Evolutionary conservation across 2,888 invertebrate genomes (phyloP).

Genomic region (Vandiemenella viatica): DNA sequence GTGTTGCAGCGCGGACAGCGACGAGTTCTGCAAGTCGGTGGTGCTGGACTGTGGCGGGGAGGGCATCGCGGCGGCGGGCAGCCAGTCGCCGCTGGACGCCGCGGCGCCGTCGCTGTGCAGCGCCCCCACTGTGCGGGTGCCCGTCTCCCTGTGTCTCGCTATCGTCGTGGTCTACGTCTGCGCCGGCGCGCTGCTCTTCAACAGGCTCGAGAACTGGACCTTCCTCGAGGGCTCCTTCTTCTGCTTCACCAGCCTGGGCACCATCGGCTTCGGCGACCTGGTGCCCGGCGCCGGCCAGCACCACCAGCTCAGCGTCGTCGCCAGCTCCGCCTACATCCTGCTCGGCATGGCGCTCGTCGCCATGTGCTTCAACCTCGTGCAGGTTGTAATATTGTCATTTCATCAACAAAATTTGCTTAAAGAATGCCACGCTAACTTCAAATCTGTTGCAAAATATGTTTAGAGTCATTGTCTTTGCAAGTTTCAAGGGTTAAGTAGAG

Average conservation of each 20-base stretch:
- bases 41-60: slow-evolving; percentile 28
- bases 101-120: slow-evolving; percentile 18
- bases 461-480: no score
- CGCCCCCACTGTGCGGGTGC: slow-evolving; percentile 58
- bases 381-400: no score
- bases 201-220: slow-evolving; percentile 81
- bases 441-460: no score
- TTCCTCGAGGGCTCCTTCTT: slow-evolving; percentile 63
- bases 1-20: slow-evolving; percentile 6
- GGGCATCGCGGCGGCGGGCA: slow-evolving; percentile 24
- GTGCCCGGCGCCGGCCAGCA: slow-evolving; percentile 43
- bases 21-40: slow-evolving; percentile 20
- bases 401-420: no score
- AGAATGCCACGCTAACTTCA: no score
- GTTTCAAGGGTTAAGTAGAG: no score
- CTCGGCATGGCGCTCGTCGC: slow-evolving; percentile 74
- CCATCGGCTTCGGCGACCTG: slow-evolving; percentile 71
- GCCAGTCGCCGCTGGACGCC: slow-evolving; percentile 3
- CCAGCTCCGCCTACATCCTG: slow-evolving; percentile 66
- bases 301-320: slow-evolving; percentile 52
- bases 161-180: slow-evolving; percentile 77
- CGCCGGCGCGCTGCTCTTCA: slow-evolving; percentile 79
- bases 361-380: slow-evolving; percentile 73
- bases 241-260: slow-evolving; percentile 44
- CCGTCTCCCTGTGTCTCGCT: slow-evolving; percentile 70